phyloP scores from a whole-genome alignment of 2,888 invertebrate species.

The Geophilus truncorum region DNA sequence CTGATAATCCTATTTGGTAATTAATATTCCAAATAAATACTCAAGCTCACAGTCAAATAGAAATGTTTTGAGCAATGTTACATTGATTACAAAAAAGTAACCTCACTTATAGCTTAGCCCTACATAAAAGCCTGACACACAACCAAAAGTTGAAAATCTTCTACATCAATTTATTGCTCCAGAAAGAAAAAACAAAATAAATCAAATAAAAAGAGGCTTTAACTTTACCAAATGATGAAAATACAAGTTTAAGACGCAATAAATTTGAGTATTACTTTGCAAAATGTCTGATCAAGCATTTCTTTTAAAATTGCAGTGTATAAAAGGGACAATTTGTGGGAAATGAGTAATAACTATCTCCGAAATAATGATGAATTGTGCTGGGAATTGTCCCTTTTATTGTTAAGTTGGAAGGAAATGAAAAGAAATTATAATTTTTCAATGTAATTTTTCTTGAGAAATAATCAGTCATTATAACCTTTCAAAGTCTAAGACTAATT shows the following conservation, averaged over 20 bases:
- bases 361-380: not conserved
- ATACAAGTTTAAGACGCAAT: too few species aligned
- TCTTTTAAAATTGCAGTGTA: not conserved
- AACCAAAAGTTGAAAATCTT: not conserved
- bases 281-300: too few species aligned
- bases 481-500: not conserved
- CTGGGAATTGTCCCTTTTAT: not conserved
- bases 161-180: not conserved
- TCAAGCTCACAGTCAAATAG: slow-evolving; percentile 1
- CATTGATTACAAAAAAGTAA: slow-evolving; percentile 7
- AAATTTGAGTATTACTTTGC: too few species aligned
- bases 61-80: not conserved
- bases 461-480: too few species aligned
- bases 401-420: too few species aligned
- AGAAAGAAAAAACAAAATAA: not conserved
- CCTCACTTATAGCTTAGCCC: not conserved
- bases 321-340: not conserved
- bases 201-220: not conserved
- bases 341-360: not conserved
- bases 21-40: not conserved
- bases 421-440: too few species aligned
- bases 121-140: not conserved
- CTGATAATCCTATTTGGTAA: not conserved
- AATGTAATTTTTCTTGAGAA: too few species aligned
- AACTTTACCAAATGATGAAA: not conserved